Evolutionary conservation across 2,888 invertebrate species (phyloP).

Genomic region (Ochropacha duplaris): DNA sequence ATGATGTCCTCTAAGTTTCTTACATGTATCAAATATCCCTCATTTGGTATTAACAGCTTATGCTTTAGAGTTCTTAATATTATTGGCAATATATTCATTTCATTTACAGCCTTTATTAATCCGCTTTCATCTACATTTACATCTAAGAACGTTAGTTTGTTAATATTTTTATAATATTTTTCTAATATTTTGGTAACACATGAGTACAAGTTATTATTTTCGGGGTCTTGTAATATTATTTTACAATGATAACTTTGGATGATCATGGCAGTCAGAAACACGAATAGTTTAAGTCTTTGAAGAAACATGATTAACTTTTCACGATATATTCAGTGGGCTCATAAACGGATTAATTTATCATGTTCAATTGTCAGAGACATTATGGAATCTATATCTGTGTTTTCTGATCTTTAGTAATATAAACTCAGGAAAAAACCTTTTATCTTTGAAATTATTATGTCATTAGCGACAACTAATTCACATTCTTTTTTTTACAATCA

Average conservation of each 20-base stretch:
- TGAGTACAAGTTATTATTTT: neutral
- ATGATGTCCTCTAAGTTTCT: conserved; percentile 24
- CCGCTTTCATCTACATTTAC: conserved; percentile 9
- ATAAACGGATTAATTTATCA: neutral
- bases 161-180: conserved; percentile 5
- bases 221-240: neutral
- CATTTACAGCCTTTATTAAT: conserved; percentile 13
- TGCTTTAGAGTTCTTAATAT: neutral
- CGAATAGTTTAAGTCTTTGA: neutral
- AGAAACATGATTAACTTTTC: neutral
- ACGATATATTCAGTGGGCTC: neutral
- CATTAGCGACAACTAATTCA: neutral
- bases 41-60: conserved; percentile 8
- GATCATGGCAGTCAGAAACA: neutral
- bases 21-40: conserved; percentile 39
- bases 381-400: no score
- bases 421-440: neutral
- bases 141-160: conserved; percentile 20
- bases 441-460: neutral
- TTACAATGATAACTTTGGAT: neutral
- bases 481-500: neutral
- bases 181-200: conserved; percentile 6
- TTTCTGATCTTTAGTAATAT: no score
- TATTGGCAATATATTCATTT: neutral
- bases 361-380: neutral